Evolutionary conservation across 2,888 invertebrate genomes (phyloP), one percentile per base, ranked within the genome.

Genomic region (Drosophila acutilabella): DNA sequence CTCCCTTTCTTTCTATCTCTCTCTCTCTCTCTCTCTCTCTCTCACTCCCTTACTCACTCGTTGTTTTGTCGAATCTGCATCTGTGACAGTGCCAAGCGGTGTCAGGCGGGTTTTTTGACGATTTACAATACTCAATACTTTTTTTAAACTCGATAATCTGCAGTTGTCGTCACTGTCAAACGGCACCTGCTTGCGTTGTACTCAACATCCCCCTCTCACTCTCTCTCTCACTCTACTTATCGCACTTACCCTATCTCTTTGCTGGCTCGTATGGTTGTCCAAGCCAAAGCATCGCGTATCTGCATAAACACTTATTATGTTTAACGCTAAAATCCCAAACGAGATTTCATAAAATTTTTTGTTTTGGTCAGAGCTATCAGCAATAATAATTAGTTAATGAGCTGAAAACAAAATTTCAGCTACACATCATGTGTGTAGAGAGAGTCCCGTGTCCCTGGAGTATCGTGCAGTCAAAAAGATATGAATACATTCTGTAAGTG

Each of bases 81-180:
- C 42, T 52, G 52, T 45, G 30, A 45, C 57, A 59, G 91, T 91
- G 91, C 91, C 91, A 91, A 79, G 91, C 91, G 62, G 91, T 91
- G 87, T 89, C 91, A 91, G 91, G 85, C 89, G 76, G 58, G 58
- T 57, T 54, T 66, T 50, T 20, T 16, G 47, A 50, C 26, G 51
- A 56, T 45, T 44, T 18, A 14, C 26, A 44, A 16, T 44, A 42
- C 38, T 6, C 42, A 18, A 26, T 30, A 23, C 36, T 13, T 40
- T 51, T 20, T 13, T 6, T 30, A n/a, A n/a, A 42, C 36, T 11
- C 36, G 38, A 38, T 42, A 23, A 54, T 16, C 47, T 56, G 14
- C 23, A 30, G 44, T 70, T 41, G 33, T 57, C 54, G 30, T 45
- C 56, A 56, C 20, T 71, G 54, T 47, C 56, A 52, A 5, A 38